A percentile compares a stretch with the other conserved stretches of the same genome.
Conservation (phyloP, 1,140 invertebrate genomes). For the Diorhabda elongata region DNA sequence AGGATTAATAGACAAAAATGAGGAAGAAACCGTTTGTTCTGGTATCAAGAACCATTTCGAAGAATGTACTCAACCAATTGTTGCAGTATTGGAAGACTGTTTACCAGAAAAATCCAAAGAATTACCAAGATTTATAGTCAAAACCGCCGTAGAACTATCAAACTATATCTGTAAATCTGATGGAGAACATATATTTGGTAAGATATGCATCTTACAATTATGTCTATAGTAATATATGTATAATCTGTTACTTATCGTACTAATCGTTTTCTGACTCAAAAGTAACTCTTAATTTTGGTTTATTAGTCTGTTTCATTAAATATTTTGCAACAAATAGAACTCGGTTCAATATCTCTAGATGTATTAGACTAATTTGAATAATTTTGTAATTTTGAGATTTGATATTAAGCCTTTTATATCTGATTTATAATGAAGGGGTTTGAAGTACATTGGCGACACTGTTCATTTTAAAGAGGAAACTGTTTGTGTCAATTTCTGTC, state of each 20-base stretch:
- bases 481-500: too few species aligned
- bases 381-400: too few species aligned
- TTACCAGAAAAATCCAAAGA: constrained; percentile 21
- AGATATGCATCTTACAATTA: neutral
- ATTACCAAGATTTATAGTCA: constrained; percentile 19
- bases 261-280: neutral
- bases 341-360: too few species aligned
- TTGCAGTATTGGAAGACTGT: constrained; percentile 23
- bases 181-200: constrained; percentile 30
- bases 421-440: too few species aligned
- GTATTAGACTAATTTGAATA: too few species aligned
- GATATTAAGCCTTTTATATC: too few species aligned
- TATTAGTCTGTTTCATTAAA: neutral
- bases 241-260: too few species aligned
- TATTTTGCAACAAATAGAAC: too few species aligned
- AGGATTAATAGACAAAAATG: constrained; percentile 17
- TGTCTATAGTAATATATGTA: too few species aligned
- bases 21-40: constrained; percentile 22
- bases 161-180: constrained; percentile 26
- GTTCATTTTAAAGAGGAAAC: too few species aligned
- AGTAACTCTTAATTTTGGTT: neutral
- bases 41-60: constrained; percentile 17
- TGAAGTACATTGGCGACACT: too few species aligned
- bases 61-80: constrained; percentile 20
- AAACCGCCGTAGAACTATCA: constrained; percentile 6